Percentiles rank a stretch among this genome's conserved stretches.
Evolutionary conservation across 2,888 invertebrate genomes (phyloP).

Genomic region (Agonopterix heracliana): DNA sequence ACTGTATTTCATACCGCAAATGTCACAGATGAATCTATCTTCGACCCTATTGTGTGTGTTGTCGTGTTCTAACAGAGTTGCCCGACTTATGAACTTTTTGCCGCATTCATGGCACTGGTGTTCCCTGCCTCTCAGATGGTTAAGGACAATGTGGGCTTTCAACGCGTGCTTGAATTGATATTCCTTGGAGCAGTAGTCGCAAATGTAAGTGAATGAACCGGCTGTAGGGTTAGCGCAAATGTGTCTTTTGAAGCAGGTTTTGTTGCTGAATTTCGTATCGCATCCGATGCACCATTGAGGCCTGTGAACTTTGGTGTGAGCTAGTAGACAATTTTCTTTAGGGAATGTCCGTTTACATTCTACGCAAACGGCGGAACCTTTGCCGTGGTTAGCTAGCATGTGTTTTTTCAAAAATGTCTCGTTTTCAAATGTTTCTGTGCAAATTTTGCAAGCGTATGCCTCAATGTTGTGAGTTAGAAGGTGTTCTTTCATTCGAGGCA

Average conservation of each 20-base stretch:
- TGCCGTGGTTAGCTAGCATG: background rate
- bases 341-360: slow-evolving; percentile 33
- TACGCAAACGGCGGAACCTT: slow-evolving; percentile 12
- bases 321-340: slow-evolving; percentile 16
- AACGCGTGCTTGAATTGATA: slow-evolving; percentile 26
- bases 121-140: slow-evolving; percentile 21
- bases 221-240: slow-evolving; percentile 17
- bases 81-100: slow-evolving; percentile 27
- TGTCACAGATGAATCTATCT: slow-evolving; percentile 34
- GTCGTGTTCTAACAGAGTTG: slow-evolving; percentile 35
- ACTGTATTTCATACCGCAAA: slow-evolving; percentile 33
- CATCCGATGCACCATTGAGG: slow-evolving; percentile 28
- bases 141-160: slow-evolving; percentile 27
- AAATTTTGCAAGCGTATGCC: slow-evolving; percentile 25
- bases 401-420: background rate
- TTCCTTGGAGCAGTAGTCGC: slow-evolving; percentile 37
- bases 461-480: slow-evolving; percentile 19
- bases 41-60: slow-evolving; percentile 32
- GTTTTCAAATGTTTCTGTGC: slow-evolving; percentile 25
- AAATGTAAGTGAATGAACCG: slow-evolving; percentile 20
- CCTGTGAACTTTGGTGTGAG: slow-evolving; percentile 31
- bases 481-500: slow-evolving; percentile 21
- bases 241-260: slow-evolving; percentile 32
- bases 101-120: slow-evolving; percentile 42
- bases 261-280: slow-evolving; percentile 27